phyloP scores from a whole-genome alignment of 2,888 invertebrate genomes.

The Cephus pulcher region DNA sequence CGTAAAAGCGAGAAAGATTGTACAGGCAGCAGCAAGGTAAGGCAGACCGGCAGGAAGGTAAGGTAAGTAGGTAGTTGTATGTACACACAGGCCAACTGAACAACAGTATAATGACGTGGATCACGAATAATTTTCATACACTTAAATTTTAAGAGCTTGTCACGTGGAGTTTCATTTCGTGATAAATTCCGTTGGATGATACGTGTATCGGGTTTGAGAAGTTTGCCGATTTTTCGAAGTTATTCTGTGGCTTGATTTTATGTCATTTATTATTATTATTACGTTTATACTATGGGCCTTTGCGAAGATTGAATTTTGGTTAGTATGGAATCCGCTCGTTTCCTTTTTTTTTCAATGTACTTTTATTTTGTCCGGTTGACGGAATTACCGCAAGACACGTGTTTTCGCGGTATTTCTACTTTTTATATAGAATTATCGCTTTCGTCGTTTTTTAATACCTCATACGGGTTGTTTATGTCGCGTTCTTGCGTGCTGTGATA shows the following conservation, averaged over 20 bases:
- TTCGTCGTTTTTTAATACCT: neutral
- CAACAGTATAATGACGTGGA: neutral
- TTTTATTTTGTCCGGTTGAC: neutral
- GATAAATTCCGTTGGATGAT: neutral
- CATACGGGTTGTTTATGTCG: neutral
- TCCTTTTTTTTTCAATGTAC: neutral
- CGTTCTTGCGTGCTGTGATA: neutral
- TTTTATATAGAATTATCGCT: neutral
- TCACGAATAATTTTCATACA: conserved; percentile 29
- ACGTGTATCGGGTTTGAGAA: neutral
- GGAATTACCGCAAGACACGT: neutral
- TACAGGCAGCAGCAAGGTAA: neutral
- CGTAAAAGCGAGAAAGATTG: neutral
- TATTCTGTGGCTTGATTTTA: neutral
- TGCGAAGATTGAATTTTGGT: neutral
- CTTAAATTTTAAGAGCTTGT: neutral
- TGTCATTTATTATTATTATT: neutral
- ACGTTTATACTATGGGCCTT: neutral
- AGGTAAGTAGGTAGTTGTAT: conserved; percentile 1
- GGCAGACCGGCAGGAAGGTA: neutral
- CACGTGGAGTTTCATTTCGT: conserved; percentile 8
- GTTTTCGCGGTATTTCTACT: neutral
- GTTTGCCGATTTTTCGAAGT: neutral
- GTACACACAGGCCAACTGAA: conserved; percentile 10
- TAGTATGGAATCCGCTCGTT: neutral